These are phyloP conservation scores for Odocoileus virginianus DNA, from an alignment of 2,113 vertebrate genomes.

Conservation along the genomic window DNA sequence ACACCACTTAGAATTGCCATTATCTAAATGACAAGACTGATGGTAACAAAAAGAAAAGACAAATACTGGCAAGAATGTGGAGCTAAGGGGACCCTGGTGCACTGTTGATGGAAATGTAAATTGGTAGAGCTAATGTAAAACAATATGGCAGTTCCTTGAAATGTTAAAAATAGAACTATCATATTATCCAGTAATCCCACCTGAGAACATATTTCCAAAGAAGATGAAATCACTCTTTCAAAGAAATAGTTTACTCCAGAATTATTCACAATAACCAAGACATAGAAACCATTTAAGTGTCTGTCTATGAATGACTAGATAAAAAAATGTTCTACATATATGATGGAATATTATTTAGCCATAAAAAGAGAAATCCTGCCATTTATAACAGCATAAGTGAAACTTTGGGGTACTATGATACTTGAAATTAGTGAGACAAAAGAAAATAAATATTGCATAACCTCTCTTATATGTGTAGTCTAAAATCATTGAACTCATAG, in stretches of 20 bases:
- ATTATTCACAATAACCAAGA: background rate
- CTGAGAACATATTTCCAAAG: background rate
- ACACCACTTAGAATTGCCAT: background rate
- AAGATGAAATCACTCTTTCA: background rate
- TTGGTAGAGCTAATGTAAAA: background rate
- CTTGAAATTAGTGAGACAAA: background rate
- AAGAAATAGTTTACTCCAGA: background rate
- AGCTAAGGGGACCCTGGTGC: background rate
- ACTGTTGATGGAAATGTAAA: background rate
- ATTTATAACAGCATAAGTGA: background rate
- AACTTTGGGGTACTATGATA: background rate
- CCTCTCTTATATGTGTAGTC: background rate
- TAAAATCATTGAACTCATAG: background rate
- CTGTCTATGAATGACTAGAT: background rate
- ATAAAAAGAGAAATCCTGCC: background rate
- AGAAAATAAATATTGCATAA: background rate
- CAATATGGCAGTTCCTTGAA: background rate
- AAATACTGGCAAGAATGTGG: background rate
- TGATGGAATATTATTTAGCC: background rate
- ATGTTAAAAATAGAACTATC: background rate
- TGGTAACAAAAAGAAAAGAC: background rate
- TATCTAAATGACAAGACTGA: background rate
- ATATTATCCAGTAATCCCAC: background rate
- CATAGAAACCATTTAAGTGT: background rate
- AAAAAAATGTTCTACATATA: background rate